Percentiles rank a stretch among this genome's conserved stretches.
Conservation (phyloP, 2,888 invertebrate species). For the Drosophila melanosoma region DNA sequence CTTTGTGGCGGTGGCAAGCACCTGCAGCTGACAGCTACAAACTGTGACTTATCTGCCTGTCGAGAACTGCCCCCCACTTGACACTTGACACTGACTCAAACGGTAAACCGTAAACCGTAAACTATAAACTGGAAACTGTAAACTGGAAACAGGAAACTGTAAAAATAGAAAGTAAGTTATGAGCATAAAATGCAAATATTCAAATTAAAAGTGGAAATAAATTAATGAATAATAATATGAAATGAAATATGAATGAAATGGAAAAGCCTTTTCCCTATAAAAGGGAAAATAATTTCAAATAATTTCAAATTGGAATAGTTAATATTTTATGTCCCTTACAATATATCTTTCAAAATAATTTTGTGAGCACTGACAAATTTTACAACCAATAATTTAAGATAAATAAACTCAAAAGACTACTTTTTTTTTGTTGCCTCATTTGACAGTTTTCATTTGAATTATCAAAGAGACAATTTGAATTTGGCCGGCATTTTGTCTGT, state of each 20-base stretch:
- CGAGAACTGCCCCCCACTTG: conserved; percentile 6
- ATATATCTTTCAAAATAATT: too few species aligned
- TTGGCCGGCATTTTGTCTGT: not conserved
- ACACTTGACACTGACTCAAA: conserved; percentile 2
- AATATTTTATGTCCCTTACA: not conserved
- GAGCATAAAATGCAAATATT: too few species aligned
- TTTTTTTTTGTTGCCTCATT: not conserved
- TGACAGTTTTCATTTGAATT: not conserved
- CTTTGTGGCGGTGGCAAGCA: conserved; percentile 46
- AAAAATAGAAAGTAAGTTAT: too few species aligned
- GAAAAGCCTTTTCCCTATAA: too few species aligned
- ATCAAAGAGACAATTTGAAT: not conserved
- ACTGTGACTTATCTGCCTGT: conserved; percentile 51
- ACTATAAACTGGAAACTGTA: conserved; percentile 13
- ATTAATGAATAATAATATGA: not conserved
- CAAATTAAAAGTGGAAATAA: not conserved
- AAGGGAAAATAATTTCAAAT: not conserved
- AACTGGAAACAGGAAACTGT: conserved; percentile 5
- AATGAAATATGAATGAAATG: not conserved
- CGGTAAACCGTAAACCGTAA: conserved; percentile 14
- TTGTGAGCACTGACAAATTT: not conserved
- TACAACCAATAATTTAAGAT: not conserved
- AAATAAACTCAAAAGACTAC: too few species aligned
- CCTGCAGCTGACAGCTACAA: conserved; percentile 42
- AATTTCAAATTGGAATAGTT: not conserved